These are phyloP conservation scores for Hydrolagus affinis DNA, from an alignment of 2,113 vertebrate species.

Conservation along the genomic window DNA sequence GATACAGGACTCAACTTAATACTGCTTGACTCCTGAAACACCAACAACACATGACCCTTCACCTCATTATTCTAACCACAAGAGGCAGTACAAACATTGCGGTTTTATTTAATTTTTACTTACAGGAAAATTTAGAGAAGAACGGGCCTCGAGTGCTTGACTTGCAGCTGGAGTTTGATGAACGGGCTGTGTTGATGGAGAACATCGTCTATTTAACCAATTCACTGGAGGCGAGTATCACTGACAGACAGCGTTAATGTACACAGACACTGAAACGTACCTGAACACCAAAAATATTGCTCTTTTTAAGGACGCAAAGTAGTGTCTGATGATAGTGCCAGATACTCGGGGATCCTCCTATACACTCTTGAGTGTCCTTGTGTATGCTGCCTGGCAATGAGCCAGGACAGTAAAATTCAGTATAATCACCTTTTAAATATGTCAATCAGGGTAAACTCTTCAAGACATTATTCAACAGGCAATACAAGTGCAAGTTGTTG, in stretches of 20 bases:
- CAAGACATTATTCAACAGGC: no score
- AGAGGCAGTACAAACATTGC: neutral
- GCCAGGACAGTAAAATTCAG: no score
- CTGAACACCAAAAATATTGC: no score
- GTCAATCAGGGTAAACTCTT: neutral
- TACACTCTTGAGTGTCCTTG: neutral
- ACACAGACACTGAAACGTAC: neutral
- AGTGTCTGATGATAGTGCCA: no score
- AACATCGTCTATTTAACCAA: slow-evolving; percentile 92
- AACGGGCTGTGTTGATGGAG: slow-evolving; percentile 77
- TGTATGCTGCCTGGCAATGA: neutral
- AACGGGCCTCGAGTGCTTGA: slow-evolving; percentile 77
- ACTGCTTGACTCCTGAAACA: neutral
- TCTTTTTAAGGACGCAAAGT: neutral
- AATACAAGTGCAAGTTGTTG: no score
- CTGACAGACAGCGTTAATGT: neutral
- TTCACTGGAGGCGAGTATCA: slow-evolving; percentile 72
- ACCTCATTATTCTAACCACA: neutral
- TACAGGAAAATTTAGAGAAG: slow-evolving; percentile 88
- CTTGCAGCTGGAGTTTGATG: slow-evolving; percentile 88
- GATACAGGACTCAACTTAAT: no score
- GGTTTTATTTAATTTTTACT: slow-evolving; percentile 27
- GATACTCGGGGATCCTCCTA: neutral
- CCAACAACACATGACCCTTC: neutral
- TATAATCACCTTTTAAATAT: no score